These are phyloP conservation scores for Cantharis nigra DNA, from an alignment of 2,888 invertebrate genomes.

Conservation along the genomic window DNA sequence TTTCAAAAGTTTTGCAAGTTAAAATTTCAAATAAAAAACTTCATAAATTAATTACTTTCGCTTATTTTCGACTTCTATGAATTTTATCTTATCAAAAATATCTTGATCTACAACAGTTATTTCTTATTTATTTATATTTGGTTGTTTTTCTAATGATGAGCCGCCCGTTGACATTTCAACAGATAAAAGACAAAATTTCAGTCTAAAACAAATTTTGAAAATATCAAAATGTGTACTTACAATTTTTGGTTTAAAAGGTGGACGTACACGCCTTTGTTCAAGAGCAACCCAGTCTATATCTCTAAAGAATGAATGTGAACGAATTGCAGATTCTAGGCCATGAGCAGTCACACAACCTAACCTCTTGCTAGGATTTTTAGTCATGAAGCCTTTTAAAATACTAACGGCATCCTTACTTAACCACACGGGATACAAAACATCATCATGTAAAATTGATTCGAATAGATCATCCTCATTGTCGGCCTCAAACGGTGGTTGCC, in stretches of 20 bases:
- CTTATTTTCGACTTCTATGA: too few relatives aligned
- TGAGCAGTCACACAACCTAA: constrained; percentile 84
- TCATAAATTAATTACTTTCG: too few relatives aligned
- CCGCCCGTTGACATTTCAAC: too few relatives aligned
- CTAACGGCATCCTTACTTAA: constrained; percentile 87
- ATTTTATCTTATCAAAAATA: too few relatives aligned
- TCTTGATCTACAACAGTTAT: too few relatives aligned
- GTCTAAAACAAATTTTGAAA: neutral
- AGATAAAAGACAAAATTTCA: too few relatives aligned
- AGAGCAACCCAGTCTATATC: constrained; percentile 97
- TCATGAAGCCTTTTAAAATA: constrained; percentile 95
- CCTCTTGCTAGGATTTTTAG: constrained; percentile 92
- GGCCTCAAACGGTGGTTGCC: constrained; percentile 99
- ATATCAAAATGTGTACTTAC: constrained; percentile 63
- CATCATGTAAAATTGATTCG: constrained; percentile 97
- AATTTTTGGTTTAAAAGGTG: constrained; percentile 98
- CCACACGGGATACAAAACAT: constrained; percentile 98
- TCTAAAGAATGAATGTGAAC: constrained; percentile 88
- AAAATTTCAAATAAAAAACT: too few relatives aligned
- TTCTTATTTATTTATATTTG: too few relatives aligned
- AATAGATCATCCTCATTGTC: constrained; percentile 99
- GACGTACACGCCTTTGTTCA: constrained; percentile 86
- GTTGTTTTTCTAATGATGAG: too few relatives aligned
- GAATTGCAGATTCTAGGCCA: constrained; percentile 83
- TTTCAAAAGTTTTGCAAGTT: too few relatives aligned